Evolutionary conservation across 2,888 invertebrate species (phyloP).

Genomic region (Trachelus tabidus): DNA sequence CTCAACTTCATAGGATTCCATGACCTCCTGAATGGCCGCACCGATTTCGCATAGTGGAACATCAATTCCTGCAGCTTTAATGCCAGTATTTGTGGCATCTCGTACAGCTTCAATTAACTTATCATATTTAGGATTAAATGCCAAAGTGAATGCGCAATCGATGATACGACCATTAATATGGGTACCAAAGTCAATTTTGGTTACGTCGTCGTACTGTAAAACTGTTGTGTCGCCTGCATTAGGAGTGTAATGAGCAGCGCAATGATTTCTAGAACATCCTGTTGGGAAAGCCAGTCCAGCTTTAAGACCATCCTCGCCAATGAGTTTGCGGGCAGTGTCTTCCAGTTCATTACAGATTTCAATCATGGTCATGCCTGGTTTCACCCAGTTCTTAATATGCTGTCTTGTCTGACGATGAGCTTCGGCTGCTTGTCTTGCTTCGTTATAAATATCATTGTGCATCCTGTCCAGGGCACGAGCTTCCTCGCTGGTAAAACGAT

Average conservation of each 20-base stretch:
- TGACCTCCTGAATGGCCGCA: constrained; percentile 97
- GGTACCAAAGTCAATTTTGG: constrained; percentile 98
- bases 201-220: constrained; percentile 94
- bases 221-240: constrained; percentile 98
- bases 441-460: constrained; percentile 93
- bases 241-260: constrained; percentile 99
- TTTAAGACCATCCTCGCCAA: constrained; percentile 94
- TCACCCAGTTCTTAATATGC: constrained; percentile 93
- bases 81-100: constrained; percentile 98
- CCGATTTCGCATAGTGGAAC: constrained; percentile 97
- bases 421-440: constrained; percentile 95
- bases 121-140: constrained; percentile 97
- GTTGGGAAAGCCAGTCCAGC: constrained; percentile 97
- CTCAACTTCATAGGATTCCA: constrained; percentile 99
- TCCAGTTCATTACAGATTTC: constrained; percentile 98
- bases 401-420: constrained; percentile 94
- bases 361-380: constrained; percentile 99
- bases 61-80: constrained; percentile 94
- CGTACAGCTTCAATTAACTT: constrained; percentile 93
- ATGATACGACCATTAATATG: constrained; percentile 98
- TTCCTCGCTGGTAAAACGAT: constrained; percentile 87
- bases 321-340: constrained; percentile 88
- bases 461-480: constrained; percentile 91
- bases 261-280: constrained; percentile 98
- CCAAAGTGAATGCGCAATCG: constrained; percentile 98